Evolutionary conservation across 2,113 vertebrate genomes (phyloP), one percentile per base, ranked within the genome.

Genomic region (Pitta sordida): DNA sequence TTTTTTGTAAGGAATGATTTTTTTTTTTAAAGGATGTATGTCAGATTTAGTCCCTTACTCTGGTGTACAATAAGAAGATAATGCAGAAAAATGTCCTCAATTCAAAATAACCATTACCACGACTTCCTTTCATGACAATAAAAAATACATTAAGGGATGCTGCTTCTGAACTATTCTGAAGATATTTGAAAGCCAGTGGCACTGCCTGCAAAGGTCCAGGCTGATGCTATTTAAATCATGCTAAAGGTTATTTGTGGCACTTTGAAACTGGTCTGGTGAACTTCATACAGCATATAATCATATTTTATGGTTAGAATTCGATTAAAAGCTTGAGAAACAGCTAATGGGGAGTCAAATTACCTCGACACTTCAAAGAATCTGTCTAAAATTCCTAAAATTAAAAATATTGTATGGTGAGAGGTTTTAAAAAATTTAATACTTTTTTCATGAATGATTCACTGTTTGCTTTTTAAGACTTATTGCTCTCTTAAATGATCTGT

Each of bases 261-360:
- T 90, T 84, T 92, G 70, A 87, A 90, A 91, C 41, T 49, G 73
- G 60, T 77, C n/a, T 0, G 1, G 23, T 77, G 81, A 65, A 56
- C 52, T 94, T 94, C 26, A 14, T 59, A 32, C 55, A 68, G n/a
- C 59, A 60, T 82, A 60, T 87, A 77, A 95, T 96, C 17, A 39
- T 87, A 73, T 95, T 94, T 96, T 93, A 85, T 84, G 65, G 70
- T 77, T 88, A 63, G 58, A 91, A 89, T 94, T 88, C 3, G 5
- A 86, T 92, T 92, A 92, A 90, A 93, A 87, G 83, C 71, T 93
- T 51, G 67, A 79, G 88, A 39, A 19, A 88, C 62, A 75, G 59
- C 73, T 93, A 94, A 94, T 83, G 74, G 84, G 78, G 71, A 76
- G 27, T 84, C 83, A 76, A 82, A 24, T 96, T 87, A 84, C 76